These are phyloP conservation scores for Apodemia duryi DNA, from an alignment of 2,888 invertebrate genomes.

Conservation along the genomic window DNA sequence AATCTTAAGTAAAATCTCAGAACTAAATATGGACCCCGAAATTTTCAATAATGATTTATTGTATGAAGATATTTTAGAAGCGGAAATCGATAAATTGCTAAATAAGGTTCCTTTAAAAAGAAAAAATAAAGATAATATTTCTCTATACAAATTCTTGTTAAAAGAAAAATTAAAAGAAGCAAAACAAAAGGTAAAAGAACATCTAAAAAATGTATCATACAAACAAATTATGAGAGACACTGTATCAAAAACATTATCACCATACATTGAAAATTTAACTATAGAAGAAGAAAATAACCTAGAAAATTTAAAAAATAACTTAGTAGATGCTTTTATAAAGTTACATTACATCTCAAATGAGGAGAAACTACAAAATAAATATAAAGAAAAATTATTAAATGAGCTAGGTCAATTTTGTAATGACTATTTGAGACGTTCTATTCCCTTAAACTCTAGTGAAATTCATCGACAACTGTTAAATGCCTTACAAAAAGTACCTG, in stretches of 20 bases:
- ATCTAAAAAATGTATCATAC: conserved; percentile 34
- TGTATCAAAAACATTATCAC: conserved; percentile 41
- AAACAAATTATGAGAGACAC: conserved; percentile 45
- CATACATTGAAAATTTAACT: conserved; percentile 32
- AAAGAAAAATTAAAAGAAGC: conserved; percentile 37
- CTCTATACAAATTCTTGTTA: conserved; percentile 36
- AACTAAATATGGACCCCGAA: conserved; percentile 3
- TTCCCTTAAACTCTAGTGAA: conserved; percentile 39
- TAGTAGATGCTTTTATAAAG: conserved; percentile 54
- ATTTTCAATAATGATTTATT: conserved; percentile 6
- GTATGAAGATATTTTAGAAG: neutral
- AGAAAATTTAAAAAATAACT: conserved; percentile 47
- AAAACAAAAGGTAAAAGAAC: conserved; percentile 38
- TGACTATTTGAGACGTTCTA: conserved; percentile 42
- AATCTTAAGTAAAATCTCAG: conserved; percentile 5
- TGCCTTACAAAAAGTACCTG: conserved; percentile 42
- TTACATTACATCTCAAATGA: conserved; percentile 41
- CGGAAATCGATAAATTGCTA: conserved; percentile 41
- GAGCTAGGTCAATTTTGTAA: conserved; percentile 47
- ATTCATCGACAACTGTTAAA: conserved; percentile 43
- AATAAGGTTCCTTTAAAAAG: conserved; percentile 32
- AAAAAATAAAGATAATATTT: conserved; percentile 32
- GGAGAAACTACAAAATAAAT: conserved; percentile 33
- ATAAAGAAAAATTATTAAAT: conserved; percentile 41
- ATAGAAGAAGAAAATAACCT: conserved; percentile 42